A percentile compares a stretch with the other conserved stretches of the same genome.
Conservation (phyloP, 2,888 invertebrate genomes). For the Phymatocera aterrima region DNA sequence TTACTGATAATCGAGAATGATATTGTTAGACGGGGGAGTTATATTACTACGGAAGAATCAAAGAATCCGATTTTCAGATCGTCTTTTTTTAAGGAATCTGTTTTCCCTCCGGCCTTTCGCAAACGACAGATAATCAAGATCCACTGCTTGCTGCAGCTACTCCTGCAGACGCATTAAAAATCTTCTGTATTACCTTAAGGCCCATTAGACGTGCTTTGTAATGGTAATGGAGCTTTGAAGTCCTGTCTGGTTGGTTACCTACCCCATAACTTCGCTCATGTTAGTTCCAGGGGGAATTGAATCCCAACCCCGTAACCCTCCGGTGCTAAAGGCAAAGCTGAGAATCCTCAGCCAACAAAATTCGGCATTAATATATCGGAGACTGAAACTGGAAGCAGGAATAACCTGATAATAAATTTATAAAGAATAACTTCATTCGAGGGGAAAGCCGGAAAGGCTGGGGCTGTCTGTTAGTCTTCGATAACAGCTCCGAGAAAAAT, state of each 20-base stretch:
- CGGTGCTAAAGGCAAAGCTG: background rate
- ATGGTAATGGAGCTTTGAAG: conserved; percentile 42
- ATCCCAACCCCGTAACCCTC: background rate
- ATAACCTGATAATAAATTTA: too few species aligned
- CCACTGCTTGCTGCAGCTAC: background rate
- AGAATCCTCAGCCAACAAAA: background rate
- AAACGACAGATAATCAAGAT: background rate
- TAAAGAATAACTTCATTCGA: too few species aligned
- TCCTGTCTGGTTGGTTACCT: conserved; percentile 42
- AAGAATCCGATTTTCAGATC: background rate
- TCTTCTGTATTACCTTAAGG: conserved; percentile 21
- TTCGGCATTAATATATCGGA: background rate
- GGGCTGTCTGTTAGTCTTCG: too few species aligned
- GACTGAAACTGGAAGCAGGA: background rate
- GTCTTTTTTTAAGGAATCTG: background rate
- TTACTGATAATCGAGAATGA: too few species aligned
- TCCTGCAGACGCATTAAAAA: conserved; percentile 22
- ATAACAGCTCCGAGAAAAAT: too few species aligned
- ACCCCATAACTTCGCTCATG: conserved; percentile 40
- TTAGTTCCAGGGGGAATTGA: conserved; percentile 38
- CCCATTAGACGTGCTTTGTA: conserved; percentile 38
- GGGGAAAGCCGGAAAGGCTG: too few species aligned
- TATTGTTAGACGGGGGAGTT: too few species aligned
- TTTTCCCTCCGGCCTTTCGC: background rate
- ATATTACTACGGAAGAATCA: too few species aligned